Evolutionary conservation across 1,140 invertebrate genomes (phyloP).

Genomic region (Scaptomyza pallida): DNA sequence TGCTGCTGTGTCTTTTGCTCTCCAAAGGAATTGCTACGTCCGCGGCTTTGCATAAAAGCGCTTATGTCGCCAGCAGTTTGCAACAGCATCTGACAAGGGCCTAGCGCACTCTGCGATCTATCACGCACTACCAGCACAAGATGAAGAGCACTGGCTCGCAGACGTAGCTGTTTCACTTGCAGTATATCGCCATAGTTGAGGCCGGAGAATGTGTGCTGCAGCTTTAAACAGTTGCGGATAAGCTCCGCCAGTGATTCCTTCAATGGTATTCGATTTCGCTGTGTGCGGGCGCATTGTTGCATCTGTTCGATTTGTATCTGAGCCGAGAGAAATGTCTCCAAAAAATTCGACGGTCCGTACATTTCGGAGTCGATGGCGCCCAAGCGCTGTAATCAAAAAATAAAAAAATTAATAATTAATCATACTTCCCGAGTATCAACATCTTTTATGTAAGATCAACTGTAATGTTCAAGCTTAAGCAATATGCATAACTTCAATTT

Average conservation of each 20-base stretch:
- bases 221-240: conserved; percentile 89
- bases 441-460: no score
- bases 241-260: conserved; percentile 85
- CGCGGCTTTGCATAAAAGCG: conserved; percentile 55
- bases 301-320: conserved; percentile 86
- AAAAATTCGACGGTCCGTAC: conserved; percentile 93
- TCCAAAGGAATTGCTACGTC: not conserved
- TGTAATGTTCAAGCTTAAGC: no score
- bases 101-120: conserved; percentile 84
- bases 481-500: no score
- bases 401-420: not conserved
- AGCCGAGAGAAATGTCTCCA: conserved; percentile 90
- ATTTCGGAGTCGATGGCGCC: conserved; percentile 93
- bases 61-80: conserved; percentile 78
- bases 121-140: conserved; percentile 89
- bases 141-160: conserved; percentile 93
- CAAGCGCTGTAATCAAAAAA: conserved; percentile 84
- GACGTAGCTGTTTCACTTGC: conserved; percentile 91
- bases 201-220: conserved; percentile 93
- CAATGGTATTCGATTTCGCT: conserved; percentile 69
- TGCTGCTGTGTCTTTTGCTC: conserved; percentile 2
- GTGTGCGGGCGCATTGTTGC: conserved; percentile 71
- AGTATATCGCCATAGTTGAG: conserved; percentile 90
- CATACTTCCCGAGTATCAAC: no score
- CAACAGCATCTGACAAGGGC: conserved; percentile 84